These are phyloP conservation scores for Glaucomys volans DNA, from an alignment of 2,113 vertebrate species.

Conservation along the genomic window DNA sequence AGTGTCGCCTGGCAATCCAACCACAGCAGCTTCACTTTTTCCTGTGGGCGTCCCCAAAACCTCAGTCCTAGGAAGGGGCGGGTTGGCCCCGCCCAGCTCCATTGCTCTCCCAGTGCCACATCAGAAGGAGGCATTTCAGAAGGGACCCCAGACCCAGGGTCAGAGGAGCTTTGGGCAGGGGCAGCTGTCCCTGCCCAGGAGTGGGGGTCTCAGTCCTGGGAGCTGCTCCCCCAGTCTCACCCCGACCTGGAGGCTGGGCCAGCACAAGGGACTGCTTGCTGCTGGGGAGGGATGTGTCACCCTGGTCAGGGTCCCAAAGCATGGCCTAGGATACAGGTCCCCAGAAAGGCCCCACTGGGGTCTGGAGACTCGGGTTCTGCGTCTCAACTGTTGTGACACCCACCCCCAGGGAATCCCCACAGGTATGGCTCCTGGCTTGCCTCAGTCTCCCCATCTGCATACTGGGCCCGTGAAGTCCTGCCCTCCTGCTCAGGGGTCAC, in stretches of 20 bases:
- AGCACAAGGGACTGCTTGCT: not conserved
- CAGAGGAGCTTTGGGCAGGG: not conserved
- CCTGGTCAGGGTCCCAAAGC: not conserved
- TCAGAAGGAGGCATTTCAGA: not conserved
- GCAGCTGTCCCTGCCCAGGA: not conserved
- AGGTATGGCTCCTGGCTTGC: not conserved
- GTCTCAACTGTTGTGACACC: not conserved
- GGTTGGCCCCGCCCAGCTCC: no score
- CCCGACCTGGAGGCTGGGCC: not conserved
- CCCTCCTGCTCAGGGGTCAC: not conserved
- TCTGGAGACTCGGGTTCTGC: not conserved
- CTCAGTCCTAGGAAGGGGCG: not conserved
- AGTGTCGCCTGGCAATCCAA: not conserved
- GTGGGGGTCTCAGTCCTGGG: not conserved
- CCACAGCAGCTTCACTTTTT: not conserved
- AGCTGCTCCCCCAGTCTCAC: not conserved
- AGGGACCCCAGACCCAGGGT: not conserved
- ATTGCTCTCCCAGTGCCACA: not conserved
- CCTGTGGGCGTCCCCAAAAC: slow-evolving; percentile 11
- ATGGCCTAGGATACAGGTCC: not conserved
- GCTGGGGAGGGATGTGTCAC: not conserved
- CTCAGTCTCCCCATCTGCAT: not conserved
- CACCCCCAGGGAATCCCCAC: not conserved
- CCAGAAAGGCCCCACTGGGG: not conserved
- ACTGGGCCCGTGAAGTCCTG: not conserved